Conservation (phyloP, 2,113 vertebrate genomes). For the Cyanoramphus novaezelandiae region DNA sequence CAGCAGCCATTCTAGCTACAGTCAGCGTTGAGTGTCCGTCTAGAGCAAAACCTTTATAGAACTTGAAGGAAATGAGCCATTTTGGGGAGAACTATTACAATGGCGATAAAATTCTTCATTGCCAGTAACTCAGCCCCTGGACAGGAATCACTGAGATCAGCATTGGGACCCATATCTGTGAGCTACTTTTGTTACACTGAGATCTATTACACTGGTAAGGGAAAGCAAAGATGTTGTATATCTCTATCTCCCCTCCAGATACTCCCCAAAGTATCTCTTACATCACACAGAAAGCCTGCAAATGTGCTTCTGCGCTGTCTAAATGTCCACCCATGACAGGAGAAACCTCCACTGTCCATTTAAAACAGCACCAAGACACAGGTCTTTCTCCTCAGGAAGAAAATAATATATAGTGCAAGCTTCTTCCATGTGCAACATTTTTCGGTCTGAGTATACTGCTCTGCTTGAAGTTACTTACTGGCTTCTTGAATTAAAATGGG, state of each 20-base stretch:
- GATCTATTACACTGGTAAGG: not conserved
- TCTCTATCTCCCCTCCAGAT: not conserved
- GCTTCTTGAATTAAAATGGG: not conserved
- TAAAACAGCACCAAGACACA: not conserved
- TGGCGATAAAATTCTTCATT: not conserved
- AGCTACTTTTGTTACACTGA: not conserved
- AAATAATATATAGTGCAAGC: not conserved
- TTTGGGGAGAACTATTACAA: not conserved
- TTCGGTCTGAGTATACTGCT: not conserved
- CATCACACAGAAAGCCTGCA: not conserved
- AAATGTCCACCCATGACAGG: not conserved
- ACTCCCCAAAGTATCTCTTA: not conserved
- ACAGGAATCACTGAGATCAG: not conserved
- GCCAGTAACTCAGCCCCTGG: not conserved
- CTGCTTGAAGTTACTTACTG: not conserved
- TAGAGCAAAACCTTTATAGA: not conserved
- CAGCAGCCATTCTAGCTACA: not conserved
- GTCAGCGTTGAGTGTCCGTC: not conserved
- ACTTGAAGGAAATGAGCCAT: not conserved
- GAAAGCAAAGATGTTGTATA: accelerated
- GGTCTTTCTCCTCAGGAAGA: not conserved
- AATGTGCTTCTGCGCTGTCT: not conserved
- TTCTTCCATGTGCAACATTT: not conserved
- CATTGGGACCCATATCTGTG: not conserved
- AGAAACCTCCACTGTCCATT: not conserved